Percentiles rank a stretch among this genome's conserved stretches.
These are phyloP conservation scores for Rhagologus leucostigma DNA, from an alignment of 2,113 vertebrate genomes.

Conservation along the genomic window DNA sequence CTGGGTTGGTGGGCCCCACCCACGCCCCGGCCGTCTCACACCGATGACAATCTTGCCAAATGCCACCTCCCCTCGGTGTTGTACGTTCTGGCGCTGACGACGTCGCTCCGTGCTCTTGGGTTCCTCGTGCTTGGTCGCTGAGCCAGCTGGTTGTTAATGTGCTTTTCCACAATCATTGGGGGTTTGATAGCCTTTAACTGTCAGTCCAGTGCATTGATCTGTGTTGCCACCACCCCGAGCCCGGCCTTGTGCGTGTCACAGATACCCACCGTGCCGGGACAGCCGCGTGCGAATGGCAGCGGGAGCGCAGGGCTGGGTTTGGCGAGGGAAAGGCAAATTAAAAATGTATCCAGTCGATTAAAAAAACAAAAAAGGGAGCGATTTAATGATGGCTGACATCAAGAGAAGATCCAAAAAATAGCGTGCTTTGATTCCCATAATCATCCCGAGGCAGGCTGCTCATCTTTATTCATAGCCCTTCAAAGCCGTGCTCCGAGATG, in stretches of 20 bases:
- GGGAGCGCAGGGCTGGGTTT: not conserved
- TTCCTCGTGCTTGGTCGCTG: not conserved
- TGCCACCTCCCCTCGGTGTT: not conserved
- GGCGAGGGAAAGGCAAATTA: slow-evolving; percentile 16
- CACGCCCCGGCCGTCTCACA: not conserved
- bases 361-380: not conserved
- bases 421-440: slow-evolving; percentile 1
- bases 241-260: not conserved
- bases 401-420: slow-evolving; percentile 1
- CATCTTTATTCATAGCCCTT: slow-evolving; percentile 55
- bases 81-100: accelerated
- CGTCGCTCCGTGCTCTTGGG: not conserved
- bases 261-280: not conserved
- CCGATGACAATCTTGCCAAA: not conserved
- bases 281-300: accelerated
- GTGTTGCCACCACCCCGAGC: not conserved
- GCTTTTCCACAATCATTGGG: not conserved
- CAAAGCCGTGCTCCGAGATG: not conserved
- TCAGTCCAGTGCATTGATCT: not conserved
- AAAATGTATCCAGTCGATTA: slow-evolving; percentile 23
- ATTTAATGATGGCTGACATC: slow-evolving; percentile 29
- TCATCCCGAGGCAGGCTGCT: slow-evolving; percentile 38
- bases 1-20: not conserved
- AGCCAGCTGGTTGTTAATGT: not conserved
- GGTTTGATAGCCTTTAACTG: not conserved